Evolutionary conservation across 1,140 invertebrate species (phyloP).

Genomic region (Calliphora vicina): DNA sequence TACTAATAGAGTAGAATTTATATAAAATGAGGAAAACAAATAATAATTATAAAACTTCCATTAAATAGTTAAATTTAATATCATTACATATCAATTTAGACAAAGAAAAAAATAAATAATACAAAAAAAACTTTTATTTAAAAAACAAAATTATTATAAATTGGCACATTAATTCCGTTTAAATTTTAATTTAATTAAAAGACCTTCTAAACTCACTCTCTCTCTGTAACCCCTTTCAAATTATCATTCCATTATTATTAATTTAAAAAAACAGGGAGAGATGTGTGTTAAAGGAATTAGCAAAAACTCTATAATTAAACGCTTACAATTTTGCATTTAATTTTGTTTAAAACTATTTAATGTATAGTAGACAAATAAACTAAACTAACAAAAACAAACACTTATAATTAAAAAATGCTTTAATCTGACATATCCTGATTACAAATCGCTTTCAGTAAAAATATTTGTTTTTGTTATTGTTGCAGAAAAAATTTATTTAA

Average conservation of each 20-base stretch:
- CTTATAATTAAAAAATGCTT: constrained; percentile 3
- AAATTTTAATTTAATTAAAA: too few relatives aligned
- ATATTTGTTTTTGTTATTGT: neutral
- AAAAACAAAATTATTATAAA: too few relatives aligned
- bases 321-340: too few relatives aligned
- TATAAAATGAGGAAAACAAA: neutral
- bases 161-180: too few relatives aligned
- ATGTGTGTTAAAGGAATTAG: too few relatives aligned
- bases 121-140: neutral
- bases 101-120: neutral
- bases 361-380: neutral
- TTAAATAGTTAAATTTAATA: neutral
- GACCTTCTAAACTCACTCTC: too few relatives aligned
- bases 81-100: neutral
- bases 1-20: too few relatives aligned
- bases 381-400: neutral
- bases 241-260: too few relatives aligned
- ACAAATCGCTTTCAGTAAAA: constrained; percentile 24
- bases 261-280: too few relatives aligned
- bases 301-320: too few relatives aligned
- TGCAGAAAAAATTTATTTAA: too few relatives aligned
- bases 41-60: constrained; percentile 2
- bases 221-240: too few relatives aligned
- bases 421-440: constrained; percentile 26
- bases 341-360: neutral